These are phyloP conservation scores for Pseudorasbora parva DNA, from an alignment of 2,113 vertebrate species.

Conservation along the genomic window DNA sequence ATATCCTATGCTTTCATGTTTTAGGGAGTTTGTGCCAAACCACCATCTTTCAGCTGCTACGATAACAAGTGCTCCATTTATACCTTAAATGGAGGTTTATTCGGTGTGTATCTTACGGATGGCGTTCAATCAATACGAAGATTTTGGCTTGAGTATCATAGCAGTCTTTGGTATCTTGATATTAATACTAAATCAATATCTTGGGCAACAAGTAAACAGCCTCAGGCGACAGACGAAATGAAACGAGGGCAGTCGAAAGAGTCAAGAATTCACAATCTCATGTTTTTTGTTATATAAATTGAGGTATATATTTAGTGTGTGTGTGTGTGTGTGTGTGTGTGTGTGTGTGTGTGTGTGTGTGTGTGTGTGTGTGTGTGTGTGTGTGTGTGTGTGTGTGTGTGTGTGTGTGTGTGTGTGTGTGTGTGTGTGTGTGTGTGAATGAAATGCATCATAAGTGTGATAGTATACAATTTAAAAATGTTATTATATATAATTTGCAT, in stretches of 20 bases:
- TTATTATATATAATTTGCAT: too few species aligned
- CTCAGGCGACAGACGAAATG: not conserved
- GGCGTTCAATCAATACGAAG: not conserved
- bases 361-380: too few species aligned
- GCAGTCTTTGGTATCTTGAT: not conserved
- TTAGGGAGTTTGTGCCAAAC: not conserved
- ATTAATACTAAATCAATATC: constrained; percentile 6
- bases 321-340: too few species aligned
- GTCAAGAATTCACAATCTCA: not conserved
- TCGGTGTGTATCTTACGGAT: not conserved
- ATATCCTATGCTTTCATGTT: not conserved
- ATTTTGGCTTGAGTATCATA: constrained; percentile 8
- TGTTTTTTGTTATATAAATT: not conserved
- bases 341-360: too few species aligned
- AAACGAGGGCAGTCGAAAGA: not conserved
- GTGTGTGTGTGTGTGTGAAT: too few species aligned
- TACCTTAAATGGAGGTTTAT: not conserved
- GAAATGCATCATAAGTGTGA: too few species aligned
- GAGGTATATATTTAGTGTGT: not conserved
- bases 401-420: too few species aligned
- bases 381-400: too few species aligned
- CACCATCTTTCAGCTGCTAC: not conserved
- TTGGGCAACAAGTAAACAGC: not conserved
- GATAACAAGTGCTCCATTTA: not conserved
- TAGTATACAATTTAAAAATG: too few species aligned